Base-by-base conservation (phyloP, 2,888 invertebrate genomes). In the Lasioglossum calceatum region DNA sequence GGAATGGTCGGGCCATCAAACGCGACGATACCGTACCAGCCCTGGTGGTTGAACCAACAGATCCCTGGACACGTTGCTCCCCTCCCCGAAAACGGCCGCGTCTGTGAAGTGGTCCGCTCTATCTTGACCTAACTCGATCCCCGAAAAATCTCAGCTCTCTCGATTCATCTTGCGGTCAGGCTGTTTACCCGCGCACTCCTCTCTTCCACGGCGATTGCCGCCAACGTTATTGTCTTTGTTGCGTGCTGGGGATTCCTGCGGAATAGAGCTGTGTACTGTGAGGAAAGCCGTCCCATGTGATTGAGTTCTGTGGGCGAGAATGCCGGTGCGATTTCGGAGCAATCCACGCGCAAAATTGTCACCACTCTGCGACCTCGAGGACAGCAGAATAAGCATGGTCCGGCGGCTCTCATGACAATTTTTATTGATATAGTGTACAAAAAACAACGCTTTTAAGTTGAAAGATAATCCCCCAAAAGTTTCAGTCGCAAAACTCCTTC, bases 1-100 rank as follows among this genome's bases (percentile, higher is more conserved):
- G 89, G 92, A 94, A 93, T 91, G 91, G 92, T 88, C 91, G 0
- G 76, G 89, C 91, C 92, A 93, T 94, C 93, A 94, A 94, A 93
- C 91, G 92, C 91, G 91, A 91, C 89, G 91, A 91, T 91, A 91
- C 87, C 87, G 86, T 77, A 86, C 86, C 78, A 82, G 81, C 73
- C 32, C 81, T 19, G 77, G 36, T 82, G 44, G 44, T 27, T 73
- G 77, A 70, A 42, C 70, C 70, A 70, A 70, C 70, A 70, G 39
- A 70, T 39, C 70, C 36, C 23, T 10, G 36, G 39, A n/a, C 70
- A 36, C 12, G 23, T 39, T 36, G 23, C 70, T 19, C 67, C 36
- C 0, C 19, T 23, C 23, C 36, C 16, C n/a, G 16, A 36, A 67
- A 67, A 67, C 36, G 67, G 23, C 36, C 10, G 54, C 36, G 67